A percentile compares a stretch with the other conserved stretches of the same genome.
These are phyloP conservation scores for Drosophila orosa DNA, from an alignment of 1,140 invertebrate species.

Conservation along the genomic window DNA sequence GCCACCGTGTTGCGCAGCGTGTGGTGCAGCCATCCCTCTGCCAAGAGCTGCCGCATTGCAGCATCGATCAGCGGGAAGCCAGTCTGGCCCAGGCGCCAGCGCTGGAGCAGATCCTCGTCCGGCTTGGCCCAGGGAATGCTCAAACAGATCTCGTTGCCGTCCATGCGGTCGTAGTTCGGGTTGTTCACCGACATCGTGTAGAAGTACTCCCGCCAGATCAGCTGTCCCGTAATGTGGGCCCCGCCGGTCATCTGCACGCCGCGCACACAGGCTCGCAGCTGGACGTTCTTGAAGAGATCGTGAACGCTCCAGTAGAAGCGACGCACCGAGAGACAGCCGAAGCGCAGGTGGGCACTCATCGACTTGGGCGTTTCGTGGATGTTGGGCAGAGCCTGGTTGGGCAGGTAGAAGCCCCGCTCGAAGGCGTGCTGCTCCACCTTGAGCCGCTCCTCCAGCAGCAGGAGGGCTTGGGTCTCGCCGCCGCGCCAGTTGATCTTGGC, in stretches of 20 bases:
- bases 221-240: slow-evolving; percentile 86
- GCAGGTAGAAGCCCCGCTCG: slow-evolving; percentile 86
- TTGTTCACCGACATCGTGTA: slow-evolving; percentile 90
- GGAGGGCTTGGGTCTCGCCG: slow-evolving; percentile 88
- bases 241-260: slow-evolving; percentile 64
- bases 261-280: slow-evolving; percentile 84
- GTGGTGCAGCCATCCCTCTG: slow-evolving; percentile 88
- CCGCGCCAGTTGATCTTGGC: slow-evolving; percentile 86
- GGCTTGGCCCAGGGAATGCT: slow-evolving; percentile 89
- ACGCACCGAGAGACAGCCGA: slow-evolving; percentile 88
- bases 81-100: slow-evolving; percentile 89
- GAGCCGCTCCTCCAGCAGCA: slow-evolving; percentile 85
- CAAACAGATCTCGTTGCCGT: slow-evolving; percentile 90
- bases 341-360: slow-evolving; percentile 88
- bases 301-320: slow-evolving; percentile 88
- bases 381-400: slow-evolving; percentile 89
- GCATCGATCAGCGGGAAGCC: slow-evolving; percentile 92
- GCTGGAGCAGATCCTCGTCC: slow-evolving; percentile 85
- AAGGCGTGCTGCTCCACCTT: slow-evolving; percentile 87
- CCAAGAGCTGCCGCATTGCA: slow-evolving; percentile 88
- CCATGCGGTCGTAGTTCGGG: slow-evolving; percentile 88
- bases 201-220: slow-evolving; percentile 93
- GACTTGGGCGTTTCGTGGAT: slow-evolving; percentile 88
- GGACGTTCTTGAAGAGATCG: slow-evolving; percentile 86
- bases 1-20: slow-evolving; percentile 89